Evolutionary conservation across 2,113 vertebrate species (phyloP), one percentile per base, ranked within the genome.

Genomic region (Vombatus ursinus): DNA sequence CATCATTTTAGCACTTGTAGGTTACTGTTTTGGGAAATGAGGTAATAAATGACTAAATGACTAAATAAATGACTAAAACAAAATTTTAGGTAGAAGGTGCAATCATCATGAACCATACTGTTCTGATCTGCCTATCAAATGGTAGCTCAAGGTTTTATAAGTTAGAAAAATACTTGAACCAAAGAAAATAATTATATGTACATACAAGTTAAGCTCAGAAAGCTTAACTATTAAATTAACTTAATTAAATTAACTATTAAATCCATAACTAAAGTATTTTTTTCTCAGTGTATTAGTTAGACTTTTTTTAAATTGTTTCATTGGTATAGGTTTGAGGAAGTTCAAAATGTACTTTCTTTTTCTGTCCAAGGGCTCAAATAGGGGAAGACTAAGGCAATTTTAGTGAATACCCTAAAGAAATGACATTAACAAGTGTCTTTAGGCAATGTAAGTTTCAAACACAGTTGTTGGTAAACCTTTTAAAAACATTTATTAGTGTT

Each of bases 401-500:
- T 16, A 61, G 91, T 93, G 61, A 97, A n/a, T 95, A 53, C 48
- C 57, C 24, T 91, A 16, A 91, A 96, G 61, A 77, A 92, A 51
- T 91, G 61, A 19, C 94, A 96, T 96, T 98, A 94, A 49, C 68
- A 61, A 96, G 52, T 94, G 53, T 77, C 92, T 97, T 89, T 92
- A 96, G 97, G 96, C 57, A 2, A 54, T 50, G 37, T 54, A 92
- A 53, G 16, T 95, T 96, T 97, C 96, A 92, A 94, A 91, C 31
- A 53, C n/a, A 57, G 54, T 94, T 97, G 89, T 96, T 96, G 61
- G 91, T 97, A 96, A 95, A 96, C 47, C 93, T 77, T 97, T 93
- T 94, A 92, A 92, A 98, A 98, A 94, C 37, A 90, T 95, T 95
- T 95, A 57, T 97, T 93, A 94, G 0, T 96, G 92, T 92, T 98